Base-by-base conservation (phyloP, 2,113 vertebrate genomes). In the Columba livia region DNA sequence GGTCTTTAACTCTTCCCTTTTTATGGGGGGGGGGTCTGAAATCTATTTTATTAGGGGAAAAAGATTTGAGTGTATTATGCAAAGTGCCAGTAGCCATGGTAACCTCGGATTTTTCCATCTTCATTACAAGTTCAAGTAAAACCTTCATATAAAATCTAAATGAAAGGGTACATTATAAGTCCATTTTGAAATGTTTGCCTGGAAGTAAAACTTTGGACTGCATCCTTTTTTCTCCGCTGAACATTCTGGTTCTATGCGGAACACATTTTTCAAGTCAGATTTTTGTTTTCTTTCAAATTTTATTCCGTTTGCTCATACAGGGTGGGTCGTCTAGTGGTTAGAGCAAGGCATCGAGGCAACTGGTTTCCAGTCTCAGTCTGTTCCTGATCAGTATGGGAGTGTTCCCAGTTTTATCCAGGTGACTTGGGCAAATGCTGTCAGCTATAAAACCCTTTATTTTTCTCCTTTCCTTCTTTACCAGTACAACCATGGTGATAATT, bases 51-150 rank as follows among this genome's bases (percentile, higher is more conserved):
- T 96, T 91, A 93, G 80, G 78, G 94, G 90, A 96, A 96, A 97
- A 95, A 96, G 95, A 91, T 97, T 94, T 90, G 94, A 96, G 94
- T 11, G 67, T 20, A 78, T 91, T 89, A 90, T 97, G 97, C 94
- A 94, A 75, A 34, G 47, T 65, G 97, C 98, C 98, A 98, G 93
- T 71, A 88, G 91, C 93, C 96, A 88, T 64, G 92, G 97, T 42
- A 97, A 97, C 92, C 94, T 88, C 11, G 20, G 94, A 86, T 97
- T 97, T 98, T 98, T 98, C 98, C 96, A 97, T 95, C 97, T 98
- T 97, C 97, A 97, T 98, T 98, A 97, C 96, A 97, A 96, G 97
- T 94, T 97, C 93, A 97, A 94, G 97, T 95, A 95, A 98, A 98
- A 97, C 96, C 86, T 96, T 95, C 97, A 96, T 97, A 97, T 98